These are phyloP conservation scores for Chloroceryle amazona DNA, from an alignment of 2,797 vertebrate genomes.

Conservation along the genomic window DNA sequence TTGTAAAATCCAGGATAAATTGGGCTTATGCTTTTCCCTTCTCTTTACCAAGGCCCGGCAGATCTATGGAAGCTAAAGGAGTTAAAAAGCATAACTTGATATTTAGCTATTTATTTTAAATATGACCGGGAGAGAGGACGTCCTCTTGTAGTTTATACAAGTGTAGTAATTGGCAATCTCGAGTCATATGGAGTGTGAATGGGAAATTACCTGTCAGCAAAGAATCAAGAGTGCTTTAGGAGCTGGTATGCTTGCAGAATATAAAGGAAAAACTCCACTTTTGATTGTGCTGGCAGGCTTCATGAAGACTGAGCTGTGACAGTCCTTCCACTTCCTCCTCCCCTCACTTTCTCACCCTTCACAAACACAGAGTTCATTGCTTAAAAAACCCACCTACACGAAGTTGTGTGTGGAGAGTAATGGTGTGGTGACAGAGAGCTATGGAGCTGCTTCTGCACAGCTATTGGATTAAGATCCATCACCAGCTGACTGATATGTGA, in stretches of 20 bases:
- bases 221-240: background rate
- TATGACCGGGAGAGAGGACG: background rate
- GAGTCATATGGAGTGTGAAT: background rate
- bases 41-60: background rate
- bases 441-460: conserved; percentile 69
- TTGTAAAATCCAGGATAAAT: background rate
- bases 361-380: background rate
- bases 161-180: background rate
- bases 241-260: background rate
- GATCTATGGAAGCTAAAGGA: background rate
- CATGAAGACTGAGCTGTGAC: background rate
- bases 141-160: background rate
- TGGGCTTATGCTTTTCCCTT: background rate
- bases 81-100: background rate
- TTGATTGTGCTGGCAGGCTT: background rate
- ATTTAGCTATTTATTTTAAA: background rate
- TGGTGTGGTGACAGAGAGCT: conserved; percentile 68
- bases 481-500: conserved; percentile 87
- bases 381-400: background rate
- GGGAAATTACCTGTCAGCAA: background rate
- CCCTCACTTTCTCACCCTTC: background rate
- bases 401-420: background rate
- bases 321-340: background rate
- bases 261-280: background rate
- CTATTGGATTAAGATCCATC: conserved; percentile 93